These are phyloP conservation scores for Heliconius erato DNA, from an alignment of 2,888 invertebrate genomes.

Conservation along the genomic window DNA sequence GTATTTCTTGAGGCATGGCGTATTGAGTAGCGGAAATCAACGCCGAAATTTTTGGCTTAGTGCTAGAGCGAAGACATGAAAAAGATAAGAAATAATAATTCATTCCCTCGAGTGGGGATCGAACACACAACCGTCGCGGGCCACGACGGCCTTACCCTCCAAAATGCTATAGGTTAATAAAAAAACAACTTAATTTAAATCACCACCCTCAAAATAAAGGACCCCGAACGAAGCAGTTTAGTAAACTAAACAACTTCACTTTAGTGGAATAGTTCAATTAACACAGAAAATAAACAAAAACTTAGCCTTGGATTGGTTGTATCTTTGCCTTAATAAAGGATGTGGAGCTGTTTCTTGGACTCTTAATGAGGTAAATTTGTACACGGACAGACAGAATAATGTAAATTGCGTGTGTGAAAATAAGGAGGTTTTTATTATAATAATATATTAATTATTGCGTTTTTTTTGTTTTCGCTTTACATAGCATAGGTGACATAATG, in stretches of 20 bases:
- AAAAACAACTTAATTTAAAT: not conserved
- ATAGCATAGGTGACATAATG: no score
- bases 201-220: not conserved
- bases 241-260: constrained; percentile 7
- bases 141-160: no score
- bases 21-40: no score
- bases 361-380: constrained; percentile 24
- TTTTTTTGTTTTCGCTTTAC: no score
- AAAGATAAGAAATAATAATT: no score
- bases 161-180: not conserved
- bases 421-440: not conserved
- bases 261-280: constrained; percentile 27
- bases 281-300: constrained; percentile 37
- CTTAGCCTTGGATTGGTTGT: constrained; percentile 23
- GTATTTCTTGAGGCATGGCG: no score
- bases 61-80: no score
- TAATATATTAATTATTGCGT: not conserved
- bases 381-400: constrained; percentile 1
- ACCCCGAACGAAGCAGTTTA: not conserved
- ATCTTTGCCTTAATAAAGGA: constrained; percentile 32
- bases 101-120: no score
- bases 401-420: not conserved
- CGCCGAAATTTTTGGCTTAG: no score
- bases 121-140: no score
- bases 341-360: constrained; percentile 29